Conservation (phyloP, 2,113 vertebrate species). For the Bos javanicus region DNA sequence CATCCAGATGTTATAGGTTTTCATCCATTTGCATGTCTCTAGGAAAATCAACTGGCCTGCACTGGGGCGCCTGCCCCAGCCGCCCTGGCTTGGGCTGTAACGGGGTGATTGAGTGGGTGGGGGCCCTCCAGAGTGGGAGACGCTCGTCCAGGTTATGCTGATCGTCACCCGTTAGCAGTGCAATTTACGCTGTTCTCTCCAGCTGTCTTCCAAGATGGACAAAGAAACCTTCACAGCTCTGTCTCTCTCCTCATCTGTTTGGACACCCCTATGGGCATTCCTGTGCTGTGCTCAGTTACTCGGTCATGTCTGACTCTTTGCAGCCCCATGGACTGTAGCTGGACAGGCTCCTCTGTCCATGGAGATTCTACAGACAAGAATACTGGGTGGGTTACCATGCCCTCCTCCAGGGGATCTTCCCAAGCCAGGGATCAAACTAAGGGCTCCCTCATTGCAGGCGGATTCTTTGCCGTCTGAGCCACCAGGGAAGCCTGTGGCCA, state of each 20-base stretch:
- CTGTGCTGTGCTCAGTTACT: background rate
- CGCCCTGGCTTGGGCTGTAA: no score
- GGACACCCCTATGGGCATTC: background rate
- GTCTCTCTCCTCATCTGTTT: no score
- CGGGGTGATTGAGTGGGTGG: accelerated
- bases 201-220: background rate
- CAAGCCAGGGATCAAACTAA: background rate
- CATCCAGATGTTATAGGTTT: background rate
- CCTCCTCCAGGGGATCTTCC: background rate
- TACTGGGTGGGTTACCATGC: background rate
- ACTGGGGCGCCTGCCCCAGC: accelerated
- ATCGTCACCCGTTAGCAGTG: accelerated
- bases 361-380: background rate
- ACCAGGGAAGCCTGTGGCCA: background rate
- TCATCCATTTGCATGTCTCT: background rate
- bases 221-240: background rate
- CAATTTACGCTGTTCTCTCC: accelerated
- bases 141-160: background rate
- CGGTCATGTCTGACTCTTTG: background rate
- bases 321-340: background rate
- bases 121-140: background rate
- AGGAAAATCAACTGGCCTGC: background rate
- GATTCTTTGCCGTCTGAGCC: background rate
- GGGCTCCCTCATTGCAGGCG: background rate
- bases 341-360: background rate